These are phyloP conservation scores for Rhyzopertha dominica DNA, from an alignment of 1,140 invertebrate species.

Conservation along the genomic window DNA sequence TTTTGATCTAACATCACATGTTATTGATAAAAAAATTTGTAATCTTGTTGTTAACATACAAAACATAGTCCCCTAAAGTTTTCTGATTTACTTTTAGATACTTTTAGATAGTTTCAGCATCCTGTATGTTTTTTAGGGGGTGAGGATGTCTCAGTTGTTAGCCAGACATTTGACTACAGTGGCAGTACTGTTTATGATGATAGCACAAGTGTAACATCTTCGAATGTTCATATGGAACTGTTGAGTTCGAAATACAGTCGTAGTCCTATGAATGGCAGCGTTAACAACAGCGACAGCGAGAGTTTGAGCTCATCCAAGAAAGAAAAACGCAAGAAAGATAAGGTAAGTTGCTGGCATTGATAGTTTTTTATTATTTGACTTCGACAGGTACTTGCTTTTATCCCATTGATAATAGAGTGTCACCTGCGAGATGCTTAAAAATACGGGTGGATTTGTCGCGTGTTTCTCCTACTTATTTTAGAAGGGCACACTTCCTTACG, in stretches of 20 bases:
- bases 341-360: conserved; percentile 35
- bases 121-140: conserved; percentile 37
- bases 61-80: no score
- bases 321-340: conserved; percentile 55
- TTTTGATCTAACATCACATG: no score
- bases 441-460: no score
- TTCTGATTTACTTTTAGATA: no score
- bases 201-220: conserved; percentile 50
- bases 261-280: conserved; percentile 47
- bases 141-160: conserved; percentile 52
- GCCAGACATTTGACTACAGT: conserved; percentile 49
- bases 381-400: no score
- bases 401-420: no score
- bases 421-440: no score
- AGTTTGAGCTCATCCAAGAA: conserved; percentile 41
- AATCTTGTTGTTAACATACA: no score
- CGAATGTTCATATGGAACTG: conserved; percentile 53
- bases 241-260: conserved; percentile 48
- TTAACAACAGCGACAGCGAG: conserved; percentile 43
- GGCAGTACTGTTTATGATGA: conserved; percentile 51
- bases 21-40: no score
- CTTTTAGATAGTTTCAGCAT: neutral
- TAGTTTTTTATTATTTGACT: neutral
- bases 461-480: no score
- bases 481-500: no score